Percentiles rank a stretch among this genome's conserved stretches.
These are phyloP conservation scores for Phodopus roborovskii DNA, from an alignment of 2,113 vertebrate genomes.

Conservation along the genomic window DNA sequence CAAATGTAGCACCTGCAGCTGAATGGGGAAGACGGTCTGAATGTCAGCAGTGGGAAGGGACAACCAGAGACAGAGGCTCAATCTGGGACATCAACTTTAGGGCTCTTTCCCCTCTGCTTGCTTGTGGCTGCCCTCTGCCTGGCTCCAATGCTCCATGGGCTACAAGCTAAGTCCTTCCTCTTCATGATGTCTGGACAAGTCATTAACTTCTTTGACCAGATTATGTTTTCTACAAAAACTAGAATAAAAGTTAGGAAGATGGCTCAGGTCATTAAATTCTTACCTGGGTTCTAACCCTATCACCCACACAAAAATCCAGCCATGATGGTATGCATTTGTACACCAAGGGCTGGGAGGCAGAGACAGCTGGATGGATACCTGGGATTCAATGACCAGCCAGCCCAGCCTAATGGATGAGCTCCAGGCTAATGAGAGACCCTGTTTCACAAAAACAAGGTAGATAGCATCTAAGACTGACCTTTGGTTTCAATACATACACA, in stretches of 20 bases:
- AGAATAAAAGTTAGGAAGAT: background rate
- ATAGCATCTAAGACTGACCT: too few relatives aligned
- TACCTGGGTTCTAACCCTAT: background rate
- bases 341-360: background rate
- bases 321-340: background rate
- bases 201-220: background rate
- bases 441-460: too few relatives aligned
- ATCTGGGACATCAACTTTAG: rapidly evolving
- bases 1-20: background rate
- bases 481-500: background rate
- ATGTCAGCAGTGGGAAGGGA: rapidly evolving
- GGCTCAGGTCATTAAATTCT: background rate
- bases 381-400: background rate
- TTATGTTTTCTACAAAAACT: background rate
- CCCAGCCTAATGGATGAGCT: background rate
- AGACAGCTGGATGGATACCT: background rate
- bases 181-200: background rate
- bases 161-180: background rate
- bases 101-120: background rate
- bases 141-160: too few relatives aligned
- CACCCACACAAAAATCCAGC: background rate
- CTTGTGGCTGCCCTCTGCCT: background rate
- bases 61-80: background rate
- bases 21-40: background rate
- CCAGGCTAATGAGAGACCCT: background rate